Evolutionary conservation across 2,888 invertebrate species (phyloP).

Genomic region (Acronicta psi): DNA sequence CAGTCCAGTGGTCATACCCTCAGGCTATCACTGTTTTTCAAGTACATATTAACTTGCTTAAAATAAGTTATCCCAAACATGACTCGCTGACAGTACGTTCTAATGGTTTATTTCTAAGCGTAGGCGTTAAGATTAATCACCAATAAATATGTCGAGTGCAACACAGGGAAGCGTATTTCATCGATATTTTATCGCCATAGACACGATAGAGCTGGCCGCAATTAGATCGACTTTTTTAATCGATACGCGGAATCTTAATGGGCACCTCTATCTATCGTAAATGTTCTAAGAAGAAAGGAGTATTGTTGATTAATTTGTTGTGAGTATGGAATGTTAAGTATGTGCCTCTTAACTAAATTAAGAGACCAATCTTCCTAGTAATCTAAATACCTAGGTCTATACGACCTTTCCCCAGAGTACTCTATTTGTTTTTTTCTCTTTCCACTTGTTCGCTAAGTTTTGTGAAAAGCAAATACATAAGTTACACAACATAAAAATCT

Average conservation of each 20-base stretch:
- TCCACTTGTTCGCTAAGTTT: background rate
- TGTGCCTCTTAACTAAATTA: slow-evolving; percentile 14
- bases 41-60: slow-evolving; percentile 14
- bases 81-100: slow-evolving; percentile 36
- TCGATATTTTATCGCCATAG: slow-evolving; percentile 68
- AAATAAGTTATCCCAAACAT: slow-evolving; percentile 44
- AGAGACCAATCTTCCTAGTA: slow-evolving; percentile 13
- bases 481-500: too few relatives aligned
- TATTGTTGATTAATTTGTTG: slow-evolving; percentile 20
- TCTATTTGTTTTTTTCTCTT: too few relatives aligned
- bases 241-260: slow-evolving; percentile 37
- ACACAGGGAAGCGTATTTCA: slow-evolving; percentile 63
- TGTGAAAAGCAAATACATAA: too few relatives aligned
- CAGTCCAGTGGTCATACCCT: too few relatives aligned
- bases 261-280: slow-evolving; percentile 21
- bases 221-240: slow-evolving; percentile 42
- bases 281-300: slow-evolving; percentile 15
- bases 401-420: background rate
- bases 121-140: slow-evolving; percentile 62
- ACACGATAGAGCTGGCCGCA: slow-evolving; percentile 46
- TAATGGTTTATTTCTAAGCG: slow-evolving; percentile 51
- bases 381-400: background rate
- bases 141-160: slow-evolving; percentile 68
- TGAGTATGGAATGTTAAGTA: slow-evolving; percentile 12
- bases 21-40: too few relatives aligned